A percentile compares a stretch with the other conserved stretches of the same genome.
Conservation (phyloP, 2,797 vertebrate genomes). For the Oreochromis mossambicus region DNA sequence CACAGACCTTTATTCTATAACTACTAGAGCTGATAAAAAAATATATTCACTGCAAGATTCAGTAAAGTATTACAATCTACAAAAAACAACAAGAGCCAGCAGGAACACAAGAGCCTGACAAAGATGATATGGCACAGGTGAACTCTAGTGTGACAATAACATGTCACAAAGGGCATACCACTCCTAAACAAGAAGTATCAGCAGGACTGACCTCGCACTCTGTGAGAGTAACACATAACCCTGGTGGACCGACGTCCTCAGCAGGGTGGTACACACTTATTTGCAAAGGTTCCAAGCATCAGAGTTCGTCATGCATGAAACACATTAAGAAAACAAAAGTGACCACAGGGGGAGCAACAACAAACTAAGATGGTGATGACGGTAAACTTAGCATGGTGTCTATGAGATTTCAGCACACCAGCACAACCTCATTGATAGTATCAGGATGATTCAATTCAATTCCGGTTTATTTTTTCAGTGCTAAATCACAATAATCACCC, state of each 20-base stretch:
- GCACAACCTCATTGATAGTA: not conserved
- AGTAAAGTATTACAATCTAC: not conserved
- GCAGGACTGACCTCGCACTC: not conserved
- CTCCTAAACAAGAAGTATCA: not conserved
- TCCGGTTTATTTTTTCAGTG: not conserved
- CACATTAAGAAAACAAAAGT: not conserved
- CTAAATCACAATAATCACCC: not conserved
- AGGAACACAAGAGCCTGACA: not conserved
- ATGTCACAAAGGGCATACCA: not conserved
- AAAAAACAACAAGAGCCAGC: not conserved
- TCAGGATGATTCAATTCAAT: not conserved
- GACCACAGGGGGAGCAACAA: not conserved
- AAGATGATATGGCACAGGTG: not conserved
- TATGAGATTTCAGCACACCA: not conserved
- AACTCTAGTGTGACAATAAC: not conserved
- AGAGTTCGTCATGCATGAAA: not conserved
- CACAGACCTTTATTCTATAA: not conserved
- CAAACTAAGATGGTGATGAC: not conserved
- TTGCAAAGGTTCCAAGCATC: not conserved
- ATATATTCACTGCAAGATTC: not conserved
- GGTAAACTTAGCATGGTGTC: not conserved
- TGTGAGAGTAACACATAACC: not conserved
- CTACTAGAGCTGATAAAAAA: not conserved
- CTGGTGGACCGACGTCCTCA: not conserved
- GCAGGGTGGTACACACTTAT: not conserved